phyloP scores from a whole-genome alignment of 1,140 invertebrate genomes.

The Musca domestica region DNA sequence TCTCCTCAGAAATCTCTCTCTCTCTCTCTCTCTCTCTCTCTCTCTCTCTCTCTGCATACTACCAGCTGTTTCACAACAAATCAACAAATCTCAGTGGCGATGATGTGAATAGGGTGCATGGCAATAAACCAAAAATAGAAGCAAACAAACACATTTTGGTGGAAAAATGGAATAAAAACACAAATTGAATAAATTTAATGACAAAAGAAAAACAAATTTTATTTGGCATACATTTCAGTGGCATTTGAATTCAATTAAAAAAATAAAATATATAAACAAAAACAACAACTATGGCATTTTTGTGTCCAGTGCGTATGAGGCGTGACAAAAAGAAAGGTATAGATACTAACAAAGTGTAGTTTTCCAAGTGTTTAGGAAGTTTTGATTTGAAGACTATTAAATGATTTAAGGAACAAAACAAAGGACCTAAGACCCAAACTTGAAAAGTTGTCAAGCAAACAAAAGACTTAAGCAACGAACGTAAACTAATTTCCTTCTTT shows the following conservation, averaged over 20 bases:
- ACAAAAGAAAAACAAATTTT: not conserved
- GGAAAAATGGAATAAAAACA: not conserved
- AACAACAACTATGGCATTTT: slow-evolving; percentile 76
- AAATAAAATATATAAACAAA: not conserved
- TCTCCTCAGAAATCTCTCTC: too few species aligned
- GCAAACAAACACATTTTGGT: not conserved
- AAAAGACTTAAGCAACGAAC: slow-evolving; percentile 13
- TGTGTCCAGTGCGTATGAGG: slow-evolving; percentile 89
- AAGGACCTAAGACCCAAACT: slow-evolving; percentile 45
- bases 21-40: too few species aligned
- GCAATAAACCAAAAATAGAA: not conserved
- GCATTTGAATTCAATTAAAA: not conserved
- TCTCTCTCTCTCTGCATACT: too few species aligned
- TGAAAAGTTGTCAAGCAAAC: slow-evolving; percentile 9
- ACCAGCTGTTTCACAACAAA: too few species aligned
- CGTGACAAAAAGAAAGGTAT: slow-evolving; percentile 84
- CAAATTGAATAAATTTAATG: not conserved
- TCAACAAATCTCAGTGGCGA: too few species aligned
- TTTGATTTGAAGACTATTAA: too few species aligned
- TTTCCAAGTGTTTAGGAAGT: too few species aligned
- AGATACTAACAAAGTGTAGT: not conserved
- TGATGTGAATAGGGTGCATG: not conserved
- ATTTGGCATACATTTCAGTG: too few species aligned
- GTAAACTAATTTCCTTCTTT: slow-evolving; percentile 16
- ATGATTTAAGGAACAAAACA: slow-evolving; percentile 28